Evolutionary conservation across 2,797 vertebrate species (phyloP).

Genomic region (Holocentrus rufus): DNA sequence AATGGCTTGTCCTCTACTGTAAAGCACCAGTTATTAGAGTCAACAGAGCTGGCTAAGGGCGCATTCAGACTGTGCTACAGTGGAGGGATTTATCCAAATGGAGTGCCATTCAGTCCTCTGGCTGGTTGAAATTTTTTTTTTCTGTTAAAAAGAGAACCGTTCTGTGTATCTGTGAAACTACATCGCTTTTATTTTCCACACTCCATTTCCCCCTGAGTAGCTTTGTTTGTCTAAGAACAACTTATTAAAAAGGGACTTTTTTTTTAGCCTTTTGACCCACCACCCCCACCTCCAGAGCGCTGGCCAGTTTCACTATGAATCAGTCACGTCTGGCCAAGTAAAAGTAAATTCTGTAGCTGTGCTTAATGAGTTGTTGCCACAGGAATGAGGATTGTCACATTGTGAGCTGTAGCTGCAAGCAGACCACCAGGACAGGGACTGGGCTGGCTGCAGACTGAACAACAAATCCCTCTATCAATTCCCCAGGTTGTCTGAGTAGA

Average conservation of each 20-base stretch:
- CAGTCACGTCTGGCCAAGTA: slow-evolving; percentile 44
- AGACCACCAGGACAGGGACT: slow-evolving; percentile 32
- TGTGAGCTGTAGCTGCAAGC: slow-evolving; percentile 52
- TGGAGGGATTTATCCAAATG: slow-evolving; percentile 6
- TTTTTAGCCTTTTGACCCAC: too few relatives aligned
- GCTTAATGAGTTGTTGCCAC: slow-evolving; percentile 70
- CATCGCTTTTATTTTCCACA: neutral
- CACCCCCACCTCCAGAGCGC: neutral
- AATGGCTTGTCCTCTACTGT: slow-evolving; percentile 32
- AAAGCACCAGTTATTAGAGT: slow-evolving; percentile 36
- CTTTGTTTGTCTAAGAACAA: too few relatives aligned
- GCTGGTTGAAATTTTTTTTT: too few relatives aligned
- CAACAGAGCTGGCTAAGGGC: slow-evolving; percentile 15
- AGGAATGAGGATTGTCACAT: slow-evolving; percentile 54
- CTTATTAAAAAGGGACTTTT: too few relatives aligned
- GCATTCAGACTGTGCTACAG: neutral
- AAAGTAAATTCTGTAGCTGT: slow-evolving; percentile 21
- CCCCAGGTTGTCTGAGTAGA: slow-evolving; percentile 5
- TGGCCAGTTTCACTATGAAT: slow-evolving; percentile 29
- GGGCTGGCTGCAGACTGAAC: slow-evolving; percentile 22
- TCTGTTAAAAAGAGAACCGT: neutral
- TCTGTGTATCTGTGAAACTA: neutral
- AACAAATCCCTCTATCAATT: slow-evolving; percentile 32
- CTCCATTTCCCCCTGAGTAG: neutral
- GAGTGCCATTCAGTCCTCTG: neutral